Evolutionary conservation across 2,888 invertebrate species (phyloP).

Genomic region (Hypsopygia costalis): DNA sequence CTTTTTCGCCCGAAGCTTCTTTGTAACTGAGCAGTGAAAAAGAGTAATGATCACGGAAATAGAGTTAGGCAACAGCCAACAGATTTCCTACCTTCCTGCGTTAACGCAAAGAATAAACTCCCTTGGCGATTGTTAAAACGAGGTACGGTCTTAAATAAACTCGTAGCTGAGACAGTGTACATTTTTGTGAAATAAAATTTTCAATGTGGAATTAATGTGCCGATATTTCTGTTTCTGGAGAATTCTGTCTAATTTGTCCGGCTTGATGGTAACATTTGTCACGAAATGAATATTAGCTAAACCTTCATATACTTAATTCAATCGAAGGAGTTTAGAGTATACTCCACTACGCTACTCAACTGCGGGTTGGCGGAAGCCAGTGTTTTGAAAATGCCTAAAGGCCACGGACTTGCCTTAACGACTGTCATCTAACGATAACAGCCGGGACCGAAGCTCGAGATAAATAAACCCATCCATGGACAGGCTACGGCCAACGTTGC

Average conservation of each 20-base stretch:
- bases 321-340: too few relatives aligned
- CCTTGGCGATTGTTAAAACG: slow-evolving; percentile 16
- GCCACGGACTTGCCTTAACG: too few relatives aligned
- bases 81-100: slow-evolving; percentile 24
- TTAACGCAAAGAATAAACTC: slow-evolving; percentile 25
- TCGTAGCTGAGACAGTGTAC: slow-evolving; percentile 31
- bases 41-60: slow-evolving; percentile 52
- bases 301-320: too few relatives aligned
- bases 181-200: slow-evolving; percentile 27
- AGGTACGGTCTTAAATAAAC: slow-evolving; percentile 35
- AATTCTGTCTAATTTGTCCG: background rate
- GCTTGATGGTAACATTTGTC: too few relatives aligned
- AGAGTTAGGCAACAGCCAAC: slow-evolving; percentile 31
- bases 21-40: slow-evolving; percentile 41
- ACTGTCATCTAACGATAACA: too few relatives aligned
- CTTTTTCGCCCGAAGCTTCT: slow-evolving; percentile 32
- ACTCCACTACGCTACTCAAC: too few relatives aligned
- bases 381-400: too few relatives aligned
- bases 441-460: too few relatives aligned
- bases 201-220: slow-evolving; percentile 1
- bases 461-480: too few relatives aligned
- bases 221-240: slow-evolving; percentile 1
- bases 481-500: too few relatives aligned
- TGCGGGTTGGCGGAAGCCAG: too few relatives aligned
- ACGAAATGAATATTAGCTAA: too few relatives aligned